phyloP scores from a whole-genome alignment of 2,797 vertebrate genomes.

The Cynopterus sphinx region DNA sequence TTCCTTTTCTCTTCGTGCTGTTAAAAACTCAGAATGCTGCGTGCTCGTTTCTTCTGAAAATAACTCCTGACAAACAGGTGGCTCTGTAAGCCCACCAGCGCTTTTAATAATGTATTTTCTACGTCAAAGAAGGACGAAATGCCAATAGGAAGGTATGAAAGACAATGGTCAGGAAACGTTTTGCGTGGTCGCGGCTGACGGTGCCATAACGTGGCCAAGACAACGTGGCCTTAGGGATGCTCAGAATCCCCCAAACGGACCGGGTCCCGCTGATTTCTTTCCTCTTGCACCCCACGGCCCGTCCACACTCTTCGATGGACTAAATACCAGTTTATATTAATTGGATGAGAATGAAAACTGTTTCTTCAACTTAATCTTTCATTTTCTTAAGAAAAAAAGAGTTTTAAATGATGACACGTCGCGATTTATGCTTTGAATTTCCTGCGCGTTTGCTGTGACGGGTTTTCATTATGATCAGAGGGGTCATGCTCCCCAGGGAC shows the following conservation, averaged over 20 bases:
- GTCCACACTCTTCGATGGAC: background rate
- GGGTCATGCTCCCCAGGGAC: background rate
- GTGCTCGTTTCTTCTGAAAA: conserved; percentile 47
- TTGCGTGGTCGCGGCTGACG: background rate
- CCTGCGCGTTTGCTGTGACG: background rate
- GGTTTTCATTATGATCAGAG: conserved; percentile 38
- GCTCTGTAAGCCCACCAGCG: background rate
- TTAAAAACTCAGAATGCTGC: conserved; percentile 8
- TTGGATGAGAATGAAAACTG: conserved; percentile 30
- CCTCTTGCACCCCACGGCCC: too few relatives aligned
- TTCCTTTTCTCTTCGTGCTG: background rate
- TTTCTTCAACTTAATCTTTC: background rate
- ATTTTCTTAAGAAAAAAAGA: background rate
- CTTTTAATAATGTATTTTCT: conserved; percentile 3
- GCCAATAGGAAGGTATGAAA: background rate
- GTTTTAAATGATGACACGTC: background rate
- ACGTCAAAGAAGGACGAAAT: background rate
- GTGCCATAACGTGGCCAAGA: background rate
- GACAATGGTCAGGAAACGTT: background rate
- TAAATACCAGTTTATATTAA: conserved; percentile 53
- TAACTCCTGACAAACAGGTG: background rate
- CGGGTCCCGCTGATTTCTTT: background rate
- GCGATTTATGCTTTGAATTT: conserved; percentile 45
- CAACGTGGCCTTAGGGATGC: background rate
- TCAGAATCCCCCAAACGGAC: background rate